phyloP scores from a whole-genome alignment of 2,797 vertebrate genomes.

The Propithecus deckenii region DNA sequence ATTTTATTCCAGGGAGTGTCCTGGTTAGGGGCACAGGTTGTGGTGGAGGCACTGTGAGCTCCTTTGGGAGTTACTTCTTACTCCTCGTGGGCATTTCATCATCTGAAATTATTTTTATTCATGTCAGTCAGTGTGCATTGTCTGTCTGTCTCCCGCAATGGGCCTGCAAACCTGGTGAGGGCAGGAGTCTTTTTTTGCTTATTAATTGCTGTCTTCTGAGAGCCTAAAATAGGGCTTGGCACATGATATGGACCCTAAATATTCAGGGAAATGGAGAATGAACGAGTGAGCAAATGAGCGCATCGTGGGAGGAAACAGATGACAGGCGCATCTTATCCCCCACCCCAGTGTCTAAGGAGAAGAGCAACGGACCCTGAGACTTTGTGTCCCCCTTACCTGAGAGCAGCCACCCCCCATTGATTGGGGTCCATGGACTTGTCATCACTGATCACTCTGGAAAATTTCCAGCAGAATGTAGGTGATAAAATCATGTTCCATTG shows the following conservation, averaged over 20 bases:
- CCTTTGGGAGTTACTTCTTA: background rate
- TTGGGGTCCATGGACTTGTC: background rate
- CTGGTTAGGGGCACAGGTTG: background rate
- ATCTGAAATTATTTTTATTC: background rate
- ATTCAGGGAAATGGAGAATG: background rate
- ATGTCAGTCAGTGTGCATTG: background rate
- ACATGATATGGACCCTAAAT: accelerated
- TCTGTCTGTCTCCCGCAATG: background rate
- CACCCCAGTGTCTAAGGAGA: background rate
- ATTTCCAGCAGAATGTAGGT: background rate
- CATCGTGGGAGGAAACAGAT: background rate
- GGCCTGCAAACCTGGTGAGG: background rate
- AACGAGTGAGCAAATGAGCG: background rate
- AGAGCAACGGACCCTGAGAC: background rate
- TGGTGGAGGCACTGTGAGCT: background rate
- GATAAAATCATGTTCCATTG: background rate
- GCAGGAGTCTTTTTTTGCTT: background rate
- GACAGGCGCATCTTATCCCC: background rate
- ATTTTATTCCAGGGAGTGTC: background rate
- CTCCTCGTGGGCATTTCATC: background rate
- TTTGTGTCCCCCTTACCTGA: background rate
- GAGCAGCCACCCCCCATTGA: background rate
- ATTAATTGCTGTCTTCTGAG: background rate
- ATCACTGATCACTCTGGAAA: background rate
- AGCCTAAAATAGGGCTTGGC: background rate